These are phyloP conservation scores for Chiridota heheva DNA, from an alignment of 35 echinoderm and acorn worm genomes.

Conservation along the genomic window DNA sequence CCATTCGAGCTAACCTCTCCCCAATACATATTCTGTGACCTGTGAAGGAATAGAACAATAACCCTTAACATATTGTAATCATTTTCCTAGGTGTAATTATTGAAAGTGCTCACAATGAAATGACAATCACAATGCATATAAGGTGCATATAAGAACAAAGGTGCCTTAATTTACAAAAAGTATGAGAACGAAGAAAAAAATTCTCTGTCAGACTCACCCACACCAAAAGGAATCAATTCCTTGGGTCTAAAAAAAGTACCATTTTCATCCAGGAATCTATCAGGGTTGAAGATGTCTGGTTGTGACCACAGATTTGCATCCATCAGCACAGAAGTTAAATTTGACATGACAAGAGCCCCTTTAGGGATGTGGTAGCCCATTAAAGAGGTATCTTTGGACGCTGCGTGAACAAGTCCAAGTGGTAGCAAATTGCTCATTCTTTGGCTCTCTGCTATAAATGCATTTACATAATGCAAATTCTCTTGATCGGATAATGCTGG, in stretches of 20 bases:
- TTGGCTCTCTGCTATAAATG: constrained; percentile 41
- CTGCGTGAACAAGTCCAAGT: constrained; percentile 70
- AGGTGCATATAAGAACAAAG: no score
- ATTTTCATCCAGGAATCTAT: constrained; percentile 64
- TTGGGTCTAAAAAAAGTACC: constrained; percentile 48
- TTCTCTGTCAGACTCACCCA: constrained; percentile 59
- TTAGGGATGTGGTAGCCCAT: constrained; percentile 63
- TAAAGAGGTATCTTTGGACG: constrained; percentile 52
- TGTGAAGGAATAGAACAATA: constrained; percentile 3
- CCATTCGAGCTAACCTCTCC: constrained; percentile 29
- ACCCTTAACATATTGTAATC: neutral
- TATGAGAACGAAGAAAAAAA: no score
- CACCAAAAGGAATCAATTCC: constrained; percentile 78
- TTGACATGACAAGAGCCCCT: constrained; percentile 65
- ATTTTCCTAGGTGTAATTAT: no score
- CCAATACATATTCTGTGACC: constrained; percentile 47
- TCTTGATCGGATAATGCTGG: constrained; percentile 11
- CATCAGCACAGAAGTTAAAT: constrained; percentile 59
- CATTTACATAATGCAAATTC: constrained; percentile 45
- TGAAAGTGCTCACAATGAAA: no score
- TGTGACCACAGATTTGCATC: constrained; percentile 64
- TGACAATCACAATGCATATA: no score
- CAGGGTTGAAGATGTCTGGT: constrained; percentile 69
- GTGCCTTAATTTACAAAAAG: no score
- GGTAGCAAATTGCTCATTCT: constrained; percentile 56